Evolutionary conservation across 2,113 vertebrate species (phyloP), one percentile per base, ranked within the genome.

Genomic region (Kryptolebias marmoratus): DNA sequence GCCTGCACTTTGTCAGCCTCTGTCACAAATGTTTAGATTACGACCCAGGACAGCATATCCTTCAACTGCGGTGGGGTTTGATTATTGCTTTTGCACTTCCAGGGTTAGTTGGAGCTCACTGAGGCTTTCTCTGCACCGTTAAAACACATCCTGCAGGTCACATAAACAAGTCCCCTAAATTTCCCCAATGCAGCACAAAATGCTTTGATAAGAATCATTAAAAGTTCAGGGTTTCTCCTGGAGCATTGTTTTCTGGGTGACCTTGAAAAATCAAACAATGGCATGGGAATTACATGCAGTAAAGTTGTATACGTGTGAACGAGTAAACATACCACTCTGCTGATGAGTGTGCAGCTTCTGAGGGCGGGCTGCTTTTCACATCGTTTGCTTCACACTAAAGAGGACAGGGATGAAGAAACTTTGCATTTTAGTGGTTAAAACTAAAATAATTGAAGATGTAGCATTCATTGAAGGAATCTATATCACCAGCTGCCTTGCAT

Each of bases 361-460:
- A 76, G 15, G 94, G 75, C 44, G 83, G 12, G 67, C 42, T 92
- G 81, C 88, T 88, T 88, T 93, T 98, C 80, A 90, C 89, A 73
- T 93, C 94, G 76, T 91, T 89, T 0, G 94, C 91, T 91, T 99
- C 97, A 64, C 95, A 94, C 97, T 99, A 75, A 30, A 70, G 57
- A 84, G 77, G 16, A 70, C 30, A 67, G 28, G 15, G 7, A 68
- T 71, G 5, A 53, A 72, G 9, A 5, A 61, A 12, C 27, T 52
- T 58, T 28, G 5, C 28, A 36, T 16, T 64, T 16, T 49, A 4
- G 11, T 7, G 7, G 32, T 22, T 61, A 28, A 16, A 47, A 18
- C 48, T 5, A n/a, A 22, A 18, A 22, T 7, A 42, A 31, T 1
- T 28, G 28, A 55, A 30, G 32, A 7, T 36, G 3, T 36, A 36